phyloP scores from a whole-genome alignment of 64 coral and sea anemone species.

The Hydrozoanthus tunicans region DNA sequence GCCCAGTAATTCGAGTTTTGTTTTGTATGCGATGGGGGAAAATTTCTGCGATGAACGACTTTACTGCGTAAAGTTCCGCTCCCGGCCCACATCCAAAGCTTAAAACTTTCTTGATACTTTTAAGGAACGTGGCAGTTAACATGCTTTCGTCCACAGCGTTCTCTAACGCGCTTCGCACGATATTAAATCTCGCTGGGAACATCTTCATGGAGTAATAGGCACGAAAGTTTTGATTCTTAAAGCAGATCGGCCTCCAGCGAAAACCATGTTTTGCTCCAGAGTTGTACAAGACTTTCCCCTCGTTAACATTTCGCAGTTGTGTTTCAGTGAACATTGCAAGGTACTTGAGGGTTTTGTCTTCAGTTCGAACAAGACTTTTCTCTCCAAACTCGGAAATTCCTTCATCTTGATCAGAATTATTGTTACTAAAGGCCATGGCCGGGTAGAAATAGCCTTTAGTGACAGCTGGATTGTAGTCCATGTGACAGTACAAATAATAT shows the following conservation, averaged over 20 bases:
- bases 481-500: slow-evolving; percentile 12
- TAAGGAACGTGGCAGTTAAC: slow-evolving; percentile 45
- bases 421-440: slow-evolving; percentile 29
- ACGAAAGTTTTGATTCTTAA: slow-evolving; percentile 51
- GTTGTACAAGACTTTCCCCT: slow-evolving; percentile 47
- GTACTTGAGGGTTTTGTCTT: slow-evolving; percentile 32
- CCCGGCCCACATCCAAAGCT: slow-evolving; percentile 53
- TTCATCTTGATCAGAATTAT: slow-evolving; percentile 39
- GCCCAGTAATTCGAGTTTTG: slow-evolving; percentile 24
- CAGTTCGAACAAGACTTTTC: slow-evolving; percentile 3
- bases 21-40: slow-evolving; percentile 40
- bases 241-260: slow-evolving; percentile 51
- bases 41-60: slow-evolving; percentile 22
- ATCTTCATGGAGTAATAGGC: slow-evolving; percentile 49
- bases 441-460: slow-evolving; percentile 26
- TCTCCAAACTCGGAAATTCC: slow-evolving; percentile 39
- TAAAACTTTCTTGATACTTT: slow-evolving; percentile 50
- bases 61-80: slow-evolving; percentile 37
- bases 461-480: not conserved
- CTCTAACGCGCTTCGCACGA: slow-evolving; percentile 26
- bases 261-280: slow-evolving; percentile 41
- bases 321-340: slow-evolving; percentile 48
- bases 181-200: slow-evolving; percentile 33
- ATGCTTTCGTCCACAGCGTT: slow-evolving; percentile 31
- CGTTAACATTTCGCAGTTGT: slow-evolving; percentile 31